phyloP scores from a whole-genome alignment of 2,797 vertebrate species.

The Phrynocephalus vlangalii region DNA sequence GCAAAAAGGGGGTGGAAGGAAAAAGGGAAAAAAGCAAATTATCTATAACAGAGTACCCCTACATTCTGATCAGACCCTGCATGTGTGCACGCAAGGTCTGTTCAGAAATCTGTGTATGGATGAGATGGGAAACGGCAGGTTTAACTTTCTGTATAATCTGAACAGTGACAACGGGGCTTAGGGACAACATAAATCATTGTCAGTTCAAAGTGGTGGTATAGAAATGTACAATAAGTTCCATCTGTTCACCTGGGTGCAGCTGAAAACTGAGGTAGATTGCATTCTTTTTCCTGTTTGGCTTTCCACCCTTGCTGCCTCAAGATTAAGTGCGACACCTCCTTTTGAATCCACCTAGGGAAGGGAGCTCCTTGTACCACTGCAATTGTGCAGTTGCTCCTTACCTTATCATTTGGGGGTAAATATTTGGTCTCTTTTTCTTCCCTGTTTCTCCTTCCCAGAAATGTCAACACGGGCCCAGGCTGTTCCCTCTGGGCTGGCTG shows the following conservation, averaged over 20 bases:
- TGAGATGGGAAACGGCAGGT: too few species aligned
- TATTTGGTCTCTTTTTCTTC: conserved; percentile 12
- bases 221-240: too few species aligned
- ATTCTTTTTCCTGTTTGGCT: neutral
- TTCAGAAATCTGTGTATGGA: too few species aligned
- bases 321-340: neutral
- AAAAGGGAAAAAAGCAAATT: too few species aligned
- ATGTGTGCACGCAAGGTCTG: neutral
- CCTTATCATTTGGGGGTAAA: conserved; percentile 17
- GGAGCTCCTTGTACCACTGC: neutral
- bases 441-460: neutral
- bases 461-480: conserved; percentile 3
- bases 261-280: neutral
- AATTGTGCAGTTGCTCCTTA: neutral
- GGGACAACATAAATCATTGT: neutral
- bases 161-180: neutral
- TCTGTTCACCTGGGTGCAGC: too few species aligned
- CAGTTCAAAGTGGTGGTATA: neutral
- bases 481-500: neutral
- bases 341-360: neutral
- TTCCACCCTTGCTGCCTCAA: neutral
- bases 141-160: neutral
- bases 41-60: too few species aligned
- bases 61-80: too few species aligned
- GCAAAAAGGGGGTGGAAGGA: too few species aligned